Conservation (phyloP, 1,140 invertebrate species). For the Bombus huntii region DNA sequence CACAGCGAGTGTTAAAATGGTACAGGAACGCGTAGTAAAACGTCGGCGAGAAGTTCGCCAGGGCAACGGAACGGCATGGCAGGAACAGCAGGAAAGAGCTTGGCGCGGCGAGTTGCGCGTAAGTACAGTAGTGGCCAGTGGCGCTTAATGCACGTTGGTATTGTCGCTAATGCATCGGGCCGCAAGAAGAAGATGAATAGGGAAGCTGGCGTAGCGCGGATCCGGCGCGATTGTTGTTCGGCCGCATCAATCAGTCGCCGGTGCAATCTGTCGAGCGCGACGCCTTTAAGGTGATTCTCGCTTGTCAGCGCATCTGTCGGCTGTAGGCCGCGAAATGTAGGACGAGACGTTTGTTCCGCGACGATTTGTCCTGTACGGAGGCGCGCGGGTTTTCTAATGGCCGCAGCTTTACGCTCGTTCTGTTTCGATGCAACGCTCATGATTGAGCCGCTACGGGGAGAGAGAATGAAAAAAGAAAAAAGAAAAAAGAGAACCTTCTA, state of each 20-base stretch:
- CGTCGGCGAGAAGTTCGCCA: too few relatives aligned
- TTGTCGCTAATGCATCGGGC: slow-evolving; percentile 71
- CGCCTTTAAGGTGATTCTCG: slow-evolving; percentile 75
- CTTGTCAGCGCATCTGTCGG: slow-evolving; percentile 79
- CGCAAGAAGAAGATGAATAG: slow-evolving; percentile 79
- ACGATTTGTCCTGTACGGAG: slow-evolving; percentile 62
- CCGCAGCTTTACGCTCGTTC: slow-evolving; percentile 61
- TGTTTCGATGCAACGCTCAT: slow-evolving; percentile 62
- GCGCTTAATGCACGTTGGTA: slow-evolving; percentile 68
- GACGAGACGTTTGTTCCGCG: slow-evolving; percentile 68
- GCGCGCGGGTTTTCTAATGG: slow-evolving; percentile 63
- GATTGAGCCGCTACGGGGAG: slow-evolving; percentile 49
- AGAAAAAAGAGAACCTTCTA: not conserved
- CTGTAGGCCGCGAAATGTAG: slow-evolving; percentile 73
- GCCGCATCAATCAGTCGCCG: slow-evolving; percentile 80
- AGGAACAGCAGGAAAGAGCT: not conserved
- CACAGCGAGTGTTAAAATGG: slow-evolving; percentile 9
- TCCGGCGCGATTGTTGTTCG: slow-evolving; percentile 80
- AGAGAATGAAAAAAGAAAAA: slow-evolving; percentile 22
- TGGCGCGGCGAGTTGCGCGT: slow-evolving; percentile 35
- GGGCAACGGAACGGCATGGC: not conserved
- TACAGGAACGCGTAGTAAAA: not conserved
- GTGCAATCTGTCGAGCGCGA: slow-evolving; percentile 73
- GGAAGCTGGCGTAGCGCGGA: slow-evolving; percentile 80
- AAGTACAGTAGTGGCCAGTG: slow-evolving; percentile 66